Evolutionary conservation across 2,797 vertebrate species (phyloP), one percentile per base, ranked within the genome.

Genomic region (Nasua narica): DNA sequence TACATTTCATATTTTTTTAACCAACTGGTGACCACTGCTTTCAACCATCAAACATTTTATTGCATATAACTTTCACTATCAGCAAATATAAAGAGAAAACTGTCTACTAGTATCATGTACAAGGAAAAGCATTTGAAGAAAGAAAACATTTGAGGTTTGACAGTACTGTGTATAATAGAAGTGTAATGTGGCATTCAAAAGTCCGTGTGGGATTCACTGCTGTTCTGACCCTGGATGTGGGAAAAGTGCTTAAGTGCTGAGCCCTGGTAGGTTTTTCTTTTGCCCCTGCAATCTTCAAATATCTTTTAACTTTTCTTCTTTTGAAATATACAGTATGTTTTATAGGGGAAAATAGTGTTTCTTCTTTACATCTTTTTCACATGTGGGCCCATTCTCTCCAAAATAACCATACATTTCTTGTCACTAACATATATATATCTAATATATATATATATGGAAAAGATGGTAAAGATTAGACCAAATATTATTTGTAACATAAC

Each of bases 161-260:
- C 98, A 98, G 98, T 98, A 98, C 97, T 97, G 83, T 78, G 95
- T 95, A 54, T 97, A 97, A 96, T 83, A 97, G 83, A 96, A 96
- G 93, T 88, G 74, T 97, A 97, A 98, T 86, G 95, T 96, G 97
- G 97, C 91, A 95, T 96, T 98, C 94, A 77, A 94, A 97, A 98
- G 90, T 97, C 98, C 97, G 70, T 92, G 88, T 93, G 96, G 62
- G 87, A 97, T 98, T 98, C 93, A 85, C 97, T 98, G 95, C 94
- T 98, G 97, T 88, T 96, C 96, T 98, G 97, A 98, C 98, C 98
- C 98, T 97, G 97, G 94, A 97, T 97, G 95, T 96, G 97, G 95
- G 95, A 95, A 98, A 98, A 98, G 96, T 98, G 97, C 97, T 96
- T 94, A 98, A 98, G 97, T 97, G 98, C 98, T 98, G 98, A 98